These are phyloP conservation scores for Vireo griseus DNA, from an alignment of 2,797 vertebrate genomes.

Conservation along the genomic window DNA sequence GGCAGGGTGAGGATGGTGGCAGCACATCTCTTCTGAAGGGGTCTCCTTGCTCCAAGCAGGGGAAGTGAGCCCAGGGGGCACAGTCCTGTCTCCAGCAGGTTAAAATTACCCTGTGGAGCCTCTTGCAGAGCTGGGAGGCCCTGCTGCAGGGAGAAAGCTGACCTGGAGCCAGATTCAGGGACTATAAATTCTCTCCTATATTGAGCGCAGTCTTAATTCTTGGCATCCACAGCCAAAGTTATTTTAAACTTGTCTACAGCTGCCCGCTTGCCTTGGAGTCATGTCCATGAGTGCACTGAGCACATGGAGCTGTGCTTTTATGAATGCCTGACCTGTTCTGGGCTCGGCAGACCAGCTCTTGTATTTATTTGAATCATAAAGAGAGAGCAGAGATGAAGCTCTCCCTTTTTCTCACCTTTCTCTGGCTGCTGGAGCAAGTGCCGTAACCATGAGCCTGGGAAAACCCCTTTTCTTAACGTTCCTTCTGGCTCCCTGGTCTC, in stretches of 20 bases:
- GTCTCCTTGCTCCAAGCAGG: background rate
- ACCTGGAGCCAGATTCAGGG: background rate
- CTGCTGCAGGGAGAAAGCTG: background rate
- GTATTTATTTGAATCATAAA: background rate
- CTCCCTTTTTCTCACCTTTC: background rate
- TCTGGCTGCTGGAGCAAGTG: background rate
- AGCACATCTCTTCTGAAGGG: background rate
- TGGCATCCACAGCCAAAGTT: constrained; percentile 24
- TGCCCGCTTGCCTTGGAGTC: background rate
- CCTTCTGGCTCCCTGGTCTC: background rate
- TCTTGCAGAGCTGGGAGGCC: background rate
- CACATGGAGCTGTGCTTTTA: background rate
- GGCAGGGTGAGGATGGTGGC: background rate
- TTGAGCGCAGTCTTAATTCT: constrained; percentile 16
- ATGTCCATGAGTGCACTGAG: background rate
- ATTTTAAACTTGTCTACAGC: constrained; percentile 54
- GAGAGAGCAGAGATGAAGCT: background rate
- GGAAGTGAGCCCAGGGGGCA: rapidly evolving
- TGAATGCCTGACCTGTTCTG: background rate
- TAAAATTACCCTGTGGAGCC: background rate
- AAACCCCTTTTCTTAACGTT: background rate
- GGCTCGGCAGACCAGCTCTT: background rate
- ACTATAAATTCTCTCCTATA: constrained; percentile 19
- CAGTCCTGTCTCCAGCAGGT: background rate
- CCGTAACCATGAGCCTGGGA: background rate